These are phyloP conservation scores for Pheosia tremula DNA, from an alignment of 2,888 invertebrate species.

Conservation along the genomic window DNA sequence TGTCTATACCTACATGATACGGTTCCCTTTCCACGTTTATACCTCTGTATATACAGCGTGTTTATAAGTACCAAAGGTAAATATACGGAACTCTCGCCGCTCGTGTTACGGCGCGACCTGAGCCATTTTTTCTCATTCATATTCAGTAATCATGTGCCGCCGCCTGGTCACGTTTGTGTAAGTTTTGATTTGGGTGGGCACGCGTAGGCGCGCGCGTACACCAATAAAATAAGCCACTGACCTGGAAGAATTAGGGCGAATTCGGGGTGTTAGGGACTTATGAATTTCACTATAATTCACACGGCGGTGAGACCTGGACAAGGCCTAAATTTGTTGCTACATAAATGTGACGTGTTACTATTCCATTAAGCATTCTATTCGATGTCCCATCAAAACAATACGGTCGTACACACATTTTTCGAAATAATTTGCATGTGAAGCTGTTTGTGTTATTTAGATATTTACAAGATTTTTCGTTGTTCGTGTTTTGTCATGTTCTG, in stretches of 20 bases:
- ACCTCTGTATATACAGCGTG: too few species aligned
- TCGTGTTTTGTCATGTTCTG: too few species aligned
- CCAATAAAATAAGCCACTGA: constrained; percentile 1
- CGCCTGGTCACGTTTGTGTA: not conserved
- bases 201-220: not conserved
- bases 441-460: too few species aligned
- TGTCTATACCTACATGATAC: too few species aligned
- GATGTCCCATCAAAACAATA: too few species aligned
- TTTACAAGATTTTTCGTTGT: too few species aligned
- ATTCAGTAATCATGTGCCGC: constrained; percentile 1
- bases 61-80: too few species aligned
- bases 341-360: not conserved
- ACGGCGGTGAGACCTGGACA: not conserved
- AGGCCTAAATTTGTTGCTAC: not conserved
- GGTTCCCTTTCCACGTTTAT: too few species aligned
- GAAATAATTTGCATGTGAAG: too few species aligned
- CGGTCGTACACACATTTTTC: too few species aligned
- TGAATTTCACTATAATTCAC: not conserved
- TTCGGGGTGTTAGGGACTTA: not conserved
- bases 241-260: not conserved
- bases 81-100: not conserved
- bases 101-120: not conserved
- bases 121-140: not conserved
- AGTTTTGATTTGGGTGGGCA: not conserved
- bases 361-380: not conserved